Evolutionary conservation across 2,113 vertebrate species (phyloP).

Genomic region (Deroptyus accipitrinus): DNA sequence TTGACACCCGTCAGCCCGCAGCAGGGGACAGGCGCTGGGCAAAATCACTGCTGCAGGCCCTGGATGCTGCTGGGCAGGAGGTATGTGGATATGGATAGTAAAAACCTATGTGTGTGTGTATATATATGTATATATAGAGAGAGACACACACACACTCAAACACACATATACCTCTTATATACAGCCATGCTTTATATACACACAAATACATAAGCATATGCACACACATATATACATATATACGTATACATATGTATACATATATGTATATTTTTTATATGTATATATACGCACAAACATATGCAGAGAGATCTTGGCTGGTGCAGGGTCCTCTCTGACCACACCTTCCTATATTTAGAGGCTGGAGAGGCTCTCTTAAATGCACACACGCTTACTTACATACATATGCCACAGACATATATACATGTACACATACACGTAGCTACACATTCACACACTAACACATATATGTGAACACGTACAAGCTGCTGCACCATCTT

Average conservation of each 20-base stretch:
- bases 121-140: not conserved
- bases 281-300: no score
- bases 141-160: not conserved
- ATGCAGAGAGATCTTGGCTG: not conserved
- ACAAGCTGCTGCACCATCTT: not conserved
- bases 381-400: no score
- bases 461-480: rapidly evolving
- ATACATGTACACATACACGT: not conserved
- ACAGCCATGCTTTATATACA: not conserved
- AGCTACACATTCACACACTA: no score
- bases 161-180: not conserved
- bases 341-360: not conserved
- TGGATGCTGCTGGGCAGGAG: not conserved
- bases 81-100: not conserved
- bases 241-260: no score
- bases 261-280: not conserved
- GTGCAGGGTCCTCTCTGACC: not conserved
- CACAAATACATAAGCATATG: not conserved
- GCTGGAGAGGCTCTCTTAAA: not conserved
- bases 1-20: not conserved
- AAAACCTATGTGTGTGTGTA: rapidly evolving
- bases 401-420: no score
- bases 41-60: not conserved
- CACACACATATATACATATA: not conserved
- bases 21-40: rapidly evolving